These are phyloP conservation scores for Lordiphosa mommai DNA, from an alignment of 1,140 invertebrate species.

Conservation along the genomic window DNA sequence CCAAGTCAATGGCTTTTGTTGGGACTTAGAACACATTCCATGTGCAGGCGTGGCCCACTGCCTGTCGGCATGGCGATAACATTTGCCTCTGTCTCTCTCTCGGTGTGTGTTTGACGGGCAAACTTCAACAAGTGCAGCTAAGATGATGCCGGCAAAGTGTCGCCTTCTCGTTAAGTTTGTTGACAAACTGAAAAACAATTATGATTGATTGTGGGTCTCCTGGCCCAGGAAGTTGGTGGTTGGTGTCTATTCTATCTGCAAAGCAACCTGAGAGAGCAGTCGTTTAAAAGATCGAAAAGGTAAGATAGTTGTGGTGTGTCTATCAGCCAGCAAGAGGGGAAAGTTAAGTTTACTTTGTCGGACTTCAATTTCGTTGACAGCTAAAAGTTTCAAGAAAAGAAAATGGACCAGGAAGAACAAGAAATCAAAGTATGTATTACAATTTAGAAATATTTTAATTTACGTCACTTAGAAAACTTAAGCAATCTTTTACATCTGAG, in stretches of 20 bases:
- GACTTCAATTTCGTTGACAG: neutral
- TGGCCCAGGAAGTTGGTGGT: conserved; percentile 11
- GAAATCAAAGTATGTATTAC: too few relatives aligned
- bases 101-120: conserved; percentile 3
- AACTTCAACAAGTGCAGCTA: conserved; percentile 44
- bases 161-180: conserved; percentile 32
- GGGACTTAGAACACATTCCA: conserved; percentile 27
- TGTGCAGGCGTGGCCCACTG: conserved; percentile 25
- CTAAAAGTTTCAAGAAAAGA: neutral
- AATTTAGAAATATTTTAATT: too few relatives aligned
- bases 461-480: too few relatives aligned
- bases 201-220: conserved; percentile 65
- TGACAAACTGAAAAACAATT: conserved; percentile 75
- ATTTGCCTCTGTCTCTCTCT: conserved; percentile 18
- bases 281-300: conserved; percentile 6
- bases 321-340: neutral
- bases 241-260: neutral
- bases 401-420: neutral
- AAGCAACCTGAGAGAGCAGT: neutral
- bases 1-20: conserved; percentile 49
- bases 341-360: too few relatives aligned
- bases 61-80: conserved; percentile 60
- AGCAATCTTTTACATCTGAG: too few relatives aligned
- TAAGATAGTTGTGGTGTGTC: conserved; percentile 3
- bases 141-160: conserved; percentile 7